A percentile compares a stretch with the other conserved stretches of the same genome.
These are phyloP conservation scores for Leptopilina syphax DNA, from an alignment of 2,888 invertebrate species.

Conservation along the genomic window DNA sequence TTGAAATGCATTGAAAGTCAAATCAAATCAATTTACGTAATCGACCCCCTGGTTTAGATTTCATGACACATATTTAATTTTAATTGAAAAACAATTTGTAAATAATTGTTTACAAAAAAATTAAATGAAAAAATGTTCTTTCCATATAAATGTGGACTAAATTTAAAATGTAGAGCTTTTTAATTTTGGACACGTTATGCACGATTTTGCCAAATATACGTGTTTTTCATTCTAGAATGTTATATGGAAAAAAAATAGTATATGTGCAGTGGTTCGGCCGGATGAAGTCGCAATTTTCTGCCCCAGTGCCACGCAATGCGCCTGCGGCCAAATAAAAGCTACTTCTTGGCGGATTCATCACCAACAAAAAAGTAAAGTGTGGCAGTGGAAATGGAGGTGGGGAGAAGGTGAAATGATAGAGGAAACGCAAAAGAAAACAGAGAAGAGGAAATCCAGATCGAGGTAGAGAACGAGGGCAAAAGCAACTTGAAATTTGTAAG, in stretches of 20 bases:
- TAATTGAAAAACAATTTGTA: too few relatives aligned
- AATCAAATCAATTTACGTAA: too few relatives aligned
- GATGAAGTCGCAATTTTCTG: slow-evolving; percentile 34
- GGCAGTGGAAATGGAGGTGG: background rate
- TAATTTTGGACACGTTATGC: background rate
- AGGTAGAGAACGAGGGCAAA: background rate
- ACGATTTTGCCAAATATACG: slow-evolving; percentile 1
- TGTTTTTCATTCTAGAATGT: slow-evolving; percentile 5
- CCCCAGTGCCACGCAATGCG: slow-evolving; percentile 29
- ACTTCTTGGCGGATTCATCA: slow-evolving; percentile 32
- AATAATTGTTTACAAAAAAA: background rate
- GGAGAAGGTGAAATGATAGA: background rate
- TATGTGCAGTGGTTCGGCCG: slow-evolving; percentile 15
- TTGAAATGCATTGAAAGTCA: too few relatives aligned
- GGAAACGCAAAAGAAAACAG: slow-evolving; percentile 20
- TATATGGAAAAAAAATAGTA: background rate
- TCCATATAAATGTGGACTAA: background rate
- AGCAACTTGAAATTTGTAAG: slow-evolving; percentile 21
- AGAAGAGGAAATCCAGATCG: slow-evolving; percentile 5
- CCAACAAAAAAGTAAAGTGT: slow-evolving; percentile 21
- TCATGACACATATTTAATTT: too few relatives aligned
- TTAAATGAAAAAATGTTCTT: background rate
- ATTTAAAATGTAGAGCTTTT: background rate
- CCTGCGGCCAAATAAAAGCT: slow-evolving; percentile 35
- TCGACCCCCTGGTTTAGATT: too few relatives aligned